Conservation (phyloP, 2,113 vertebrate species). For the Corythoichthys haematopterus region DNA sequence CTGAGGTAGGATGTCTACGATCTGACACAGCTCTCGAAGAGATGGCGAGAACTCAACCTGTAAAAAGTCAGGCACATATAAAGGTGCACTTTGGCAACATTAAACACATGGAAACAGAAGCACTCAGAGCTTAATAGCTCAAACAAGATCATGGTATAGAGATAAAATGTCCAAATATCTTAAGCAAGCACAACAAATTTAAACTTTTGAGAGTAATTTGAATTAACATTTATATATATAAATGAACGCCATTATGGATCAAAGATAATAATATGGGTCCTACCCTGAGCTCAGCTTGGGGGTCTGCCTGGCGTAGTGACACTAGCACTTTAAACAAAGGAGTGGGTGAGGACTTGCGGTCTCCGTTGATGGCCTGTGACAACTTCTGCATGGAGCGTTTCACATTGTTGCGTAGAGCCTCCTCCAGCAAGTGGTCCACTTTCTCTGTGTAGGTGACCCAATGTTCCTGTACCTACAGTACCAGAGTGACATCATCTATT, state of each 20-base stretch:
- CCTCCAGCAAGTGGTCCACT: constrained; percentile 78
- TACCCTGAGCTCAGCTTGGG: constrained; percentile 70
- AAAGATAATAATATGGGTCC: background rate
- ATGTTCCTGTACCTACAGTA: constrained; percentile 77
- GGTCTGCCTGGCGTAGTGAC: constrained; percentile 56
- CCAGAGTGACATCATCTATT: background rate
- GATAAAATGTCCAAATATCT: background rate
- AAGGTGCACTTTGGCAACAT: background rate
- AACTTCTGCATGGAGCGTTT: constrained; percentile 80
- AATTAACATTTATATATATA: background rate
- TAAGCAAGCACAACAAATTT: background rate
- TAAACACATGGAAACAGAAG: background rate
- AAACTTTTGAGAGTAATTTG: background rate
- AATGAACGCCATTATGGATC: background rate
- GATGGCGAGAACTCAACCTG: constrained; percentile 82
- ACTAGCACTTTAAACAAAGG: constrained; percentile 80
- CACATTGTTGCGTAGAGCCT: constrained; percentile 76
- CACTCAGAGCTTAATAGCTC: background rate
- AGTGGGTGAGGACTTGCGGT: constrained; percentile 54
- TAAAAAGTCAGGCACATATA: constrained; percentile 18
- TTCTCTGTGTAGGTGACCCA: constrained; percentile 75
- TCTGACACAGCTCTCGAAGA: constrained; percentile 67
- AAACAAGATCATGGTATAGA: background rate
- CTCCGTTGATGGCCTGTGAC: constrained; percentile 78
- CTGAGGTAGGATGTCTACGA: constrained; percentile 59